Conservation (phyloP, 1,140 invertebrate genomes). For the Venturia canescens region DNA sequence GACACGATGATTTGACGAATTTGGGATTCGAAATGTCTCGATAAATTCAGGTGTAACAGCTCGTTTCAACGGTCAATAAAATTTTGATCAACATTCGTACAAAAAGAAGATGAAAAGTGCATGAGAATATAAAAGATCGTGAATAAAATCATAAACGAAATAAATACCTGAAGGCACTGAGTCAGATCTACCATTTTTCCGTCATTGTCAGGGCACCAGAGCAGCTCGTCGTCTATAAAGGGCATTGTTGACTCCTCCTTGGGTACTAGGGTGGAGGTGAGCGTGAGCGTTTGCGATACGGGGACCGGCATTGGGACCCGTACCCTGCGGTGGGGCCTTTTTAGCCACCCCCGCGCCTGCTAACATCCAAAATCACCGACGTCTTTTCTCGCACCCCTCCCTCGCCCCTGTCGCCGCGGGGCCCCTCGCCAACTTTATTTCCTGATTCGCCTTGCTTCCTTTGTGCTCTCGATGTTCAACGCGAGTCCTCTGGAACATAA, state of each 20-base stretch:
- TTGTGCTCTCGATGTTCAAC: too few relatives aligned
- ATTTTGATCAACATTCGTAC: conserved; percentile 15
- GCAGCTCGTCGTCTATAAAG: conserved; percentile 94
- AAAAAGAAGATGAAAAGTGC: conserved; percentile 15
- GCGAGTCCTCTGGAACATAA: too few relatives aligned
- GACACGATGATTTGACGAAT: too few relatives aligned
- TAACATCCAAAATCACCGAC: conserved; percentile 74
- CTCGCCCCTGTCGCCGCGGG: conserved; percentile 38
- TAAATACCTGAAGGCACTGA: conserved; percentile 87
- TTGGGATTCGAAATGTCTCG: too few relatives aligned
- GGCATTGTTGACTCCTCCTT: conserved; percentile 84
- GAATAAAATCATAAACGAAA: too few relatives aligned
- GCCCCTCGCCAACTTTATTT: too few relatives aligned
- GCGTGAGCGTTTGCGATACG: conserved; percentile 74
- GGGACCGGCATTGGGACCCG: conserved; percentile 77
- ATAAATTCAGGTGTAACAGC: too few relatives aligned
- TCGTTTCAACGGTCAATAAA: too few relatives aligned
- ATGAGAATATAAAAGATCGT: neutral
- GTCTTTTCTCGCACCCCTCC: conserved; percentile 55
- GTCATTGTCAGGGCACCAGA: conserved; percentile 94
- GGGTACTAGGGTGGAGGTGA: conserved; percentile 75
- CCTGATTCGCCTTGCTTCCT: too few relatives aligned
- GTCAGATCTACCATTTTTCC: conserved; percentile 94
- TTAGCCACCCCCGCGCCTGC: conserved; percentile 75
- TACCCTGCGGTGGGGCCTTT: conserved; percentile 75